Base-by-base conservation (phyloP, 92 coral and sea anemone genomes). In the Hydrozoanthus gracilis region DNA sequence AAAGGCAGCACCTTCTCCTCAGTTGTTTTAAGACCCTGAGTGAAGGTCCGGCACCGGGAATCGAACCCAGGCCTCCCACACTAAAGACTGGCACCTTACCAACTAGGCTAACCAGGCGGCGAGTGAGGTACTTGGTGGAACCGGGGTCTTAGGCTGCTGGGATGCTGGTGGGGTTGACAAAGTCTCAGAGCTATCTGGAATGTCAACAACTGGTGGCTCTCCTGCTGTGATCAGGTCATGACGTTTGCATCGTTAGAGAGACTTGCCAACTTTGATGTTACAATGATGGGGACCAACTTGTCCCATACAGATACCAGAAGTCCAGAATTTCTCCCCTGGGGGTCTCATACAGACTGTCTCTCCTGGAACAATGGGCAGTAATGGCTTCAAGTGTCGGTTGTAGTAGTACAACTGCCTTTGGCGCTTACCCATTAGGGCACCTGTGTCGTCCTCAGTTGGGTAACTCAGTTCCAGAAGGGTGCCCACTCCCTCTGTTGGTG, bases 401-500 rank as follows among this genome's bases (percentile, higher is more conserved):
- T 77, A 84, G 61, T 84, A 89, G 66, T 66, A 18, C 44, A 44
- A 60, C 56, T 89, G 89, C 13, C 86, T 13, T 7, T 77, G 78
- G 66, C 84, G 84, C 79, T 7, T 51, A 10, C 88, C 88, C 17
- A 48, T 27, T 10, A 89, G 44, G n/a, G 88, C 88, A 12, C 52
- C 64, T 0, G 88, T 46, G 11, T 84, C 92, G 15, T 45, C 71
- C 71, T 84, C 82, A 0, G 76, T 77, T 51, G 54, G 14, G 52
- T 68, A 51, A 35, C 77, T 73, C 7, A 88, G 91, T 50, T 70
- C 55, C 3, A 60, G 86, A 13, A 89, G 89, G 78, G 76, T 84
- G 4, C 87, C 73, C 39, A 79, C 58, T 44, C 90, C 90, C 46
- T 86, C 84, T 2, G 87, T 69, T 4, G 92, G 90, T 3, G 90